phyloP scores from a whole-genome alignment of 2,888 invertebrate genomes.

The Biston stratarius region DNA sequence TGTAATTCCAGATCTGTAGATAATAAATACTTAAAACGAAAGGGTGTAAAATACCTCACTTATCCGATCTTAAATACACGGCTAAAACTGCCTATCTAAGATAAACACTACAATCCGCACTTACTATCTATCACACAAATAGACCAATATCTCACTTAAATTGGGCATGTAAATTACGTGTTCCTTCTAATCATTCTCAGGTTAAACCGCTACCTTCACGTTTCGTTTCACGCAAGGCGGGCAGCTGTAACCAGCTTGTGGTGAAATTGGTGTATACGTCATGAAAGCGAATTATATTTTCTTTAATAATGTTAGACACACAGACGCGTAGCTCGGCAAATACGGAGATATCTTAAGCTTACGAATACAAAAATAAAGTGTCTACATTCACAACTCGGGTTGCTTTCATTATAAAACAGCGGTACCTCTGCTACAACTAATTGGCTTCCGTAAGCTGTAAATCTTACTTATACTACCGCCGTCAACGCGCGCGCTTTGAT shows the following conservation, averaged over 20 bases:
- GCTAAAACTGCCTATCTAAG: constrained; percentile 1
- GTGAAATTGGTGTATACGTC: constrained; percentile 10
- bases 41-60: too few species aligned
- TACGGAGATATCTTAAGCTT: not conserved
- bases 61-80: too few species aligned
- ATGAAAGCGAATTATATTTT: not conserved
- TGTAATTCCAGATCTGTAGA: too few species aligned
- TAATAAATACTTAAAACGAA: too few species aligned
- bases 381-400: not conserved
- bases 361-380: not conserved
- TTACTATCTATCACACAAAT: constrained; percentile 32
- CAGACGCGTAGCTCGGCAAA: not conserved
- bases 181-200: constrained; percentile 53
- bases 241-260: constrained; percentile 62
- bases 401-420: not conserved
- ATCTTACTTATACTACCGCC: constrained; percentile 73
- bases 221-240: constrained; percentile 64
- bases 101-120: constrained; percentile 16
- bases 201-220: constrained; percentile 60
- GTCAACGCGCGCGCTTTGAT: constrained; percentile 80
- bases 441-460: constrained; percentile 84
- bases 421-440: constrained; percentile 60
- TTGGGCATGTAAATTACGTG: constrained; percentile 37
- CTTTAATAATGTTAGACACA: not conserved
- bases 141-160: constrained; percentile 36